These are phyloP conservation scores for Plumapathes pennacea DNA, from an alignment of 92 coral and sea anemone species.

Conservation along the genomic window DNA sequence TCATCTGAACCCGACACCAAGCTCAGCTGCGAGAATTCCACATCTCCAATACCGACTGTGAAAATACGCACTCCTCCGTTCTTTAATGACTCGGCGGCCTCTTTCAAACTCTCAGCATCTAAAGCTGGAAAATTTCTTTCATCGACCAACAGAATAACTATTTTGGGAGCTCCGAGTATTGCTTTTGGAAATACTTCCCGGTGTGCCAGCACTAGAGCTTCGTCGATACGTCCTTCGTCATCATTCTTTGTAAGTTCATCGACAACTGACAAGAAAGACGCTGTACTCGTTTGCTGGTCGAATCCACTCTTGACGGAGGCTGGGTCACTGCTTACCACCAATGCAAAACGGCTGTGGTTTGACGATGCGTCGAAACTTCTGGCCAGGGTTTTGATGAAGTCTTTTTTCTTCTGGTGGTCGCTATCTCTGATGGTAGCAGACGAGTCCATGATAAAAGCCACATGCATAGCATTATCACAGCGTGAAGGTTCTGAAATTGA, in stretches of 20 bases:
- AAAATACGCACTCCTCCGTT: slow-evolving; percentile 14
- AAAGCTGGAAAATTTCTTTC: slow-evolving; percentile 49
- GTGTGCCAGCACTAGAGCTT: slow-evolving; percentile 20
- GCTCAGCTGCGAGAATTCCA: too few species aligned
- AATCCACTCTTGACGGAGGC: slow-evolving; percentile 40
- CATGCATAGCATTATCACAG: slow-evolving; percentile 63
- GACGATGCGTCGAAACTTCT: slow-evolving; percentile 63
- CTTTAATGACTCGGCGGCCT: slow-evolving; percentile 59
- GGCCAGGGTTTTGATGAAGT: slow-evolving; percentile 76
- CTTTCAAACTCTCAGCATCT: slow-evolving; percentile 50
- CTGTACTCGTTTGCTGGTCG: slow-evolving; percentile 12
- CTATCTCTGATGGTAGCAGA: slow-evolving; percentile 75
- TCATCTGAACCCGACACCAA: too few species aligned
- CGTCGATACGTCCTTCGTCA: slow-evolving; percentile 29
- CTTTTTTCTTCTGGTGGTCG: slow-evolving; percentile 67
- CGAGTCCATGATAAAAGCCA: slow-evolving; percentile 82
- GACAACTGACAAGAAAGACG: slow-evolving; percentile 5
- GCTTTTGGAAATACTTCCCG: slow-evolving; percentile 27
- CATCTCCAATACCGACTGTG: slow-evolving; percentile 27
- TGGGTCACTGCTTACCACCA: slow-evolving; percentile 69
- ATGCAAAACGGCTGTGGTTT: slow-evolving; percentile 56
- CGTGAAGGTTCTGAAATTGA: slow-evolving; percentile 36
- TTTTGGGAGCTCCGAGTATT: slow-evolving; percentile 48
- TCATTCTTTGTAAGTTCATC: slow-evolving; percentile 16
- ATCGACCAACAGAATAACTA: slow-evolving; percentile 56